Percentiles rank a stretch among this genome's conserved stretches.
These are phyloP conservation scores for Falco berigora DNA, from an alignment of 2,797 vertebrate species.

Conservation along the genomic window DNA sequence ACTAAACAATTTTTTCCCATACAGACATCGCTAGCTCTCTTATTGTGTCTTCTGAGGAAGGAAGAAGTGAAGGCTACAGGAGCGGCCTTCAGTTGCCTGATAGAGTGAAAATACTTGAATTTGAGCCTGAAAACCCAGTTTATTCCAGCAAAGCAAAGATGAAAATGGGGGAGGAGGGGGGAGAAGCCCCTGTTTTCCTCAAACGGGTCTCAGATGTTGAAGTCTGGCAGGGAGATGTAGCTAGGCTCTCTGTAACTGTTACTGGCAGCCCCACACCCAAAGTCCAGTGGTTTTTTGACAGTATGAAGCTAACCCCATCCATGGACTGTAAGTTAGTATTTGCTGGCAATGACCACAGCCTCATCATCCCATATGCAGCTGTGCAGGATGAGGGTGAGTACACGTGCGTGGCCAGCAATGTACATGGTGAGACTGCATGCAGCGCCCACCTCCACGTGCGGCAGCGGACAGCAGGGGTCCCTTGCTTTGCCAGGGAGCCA, in stretches of 20 bases:
- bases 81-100: conserved; percentile 79
- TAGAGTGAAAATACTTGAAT: conserved; percentile 90
- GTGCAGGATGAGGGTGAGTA: conserved; percentile 86
- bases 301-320: conserved; percentile 72
- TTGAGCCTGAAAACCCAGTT: conserved; percentile 84
- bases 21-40: conserved; percentile 88
- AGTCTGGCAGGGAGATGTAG: conserved; percentile 77
- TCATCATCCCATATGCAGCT: conserved; percentile 80
- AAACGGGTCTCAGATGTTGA: conserved; percentile 76
- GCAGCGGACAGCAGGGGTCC: conserved; percentile 7
- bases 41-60: conserved; percentile 82
- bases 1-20: conserved; percentile 71
- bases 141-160: conserved; percentile 79
- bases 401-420: conserved; percentile 81
- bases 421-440: conserved; percentile 78
- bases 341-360: conserved; percentile 80
- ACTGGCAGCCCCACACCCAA: conserved; percentile 83
- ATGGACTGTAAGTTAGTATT: conserved; percentile 78
- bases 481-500: conserved; percentile 74
- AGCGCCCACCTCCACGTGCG: conserved; percentile 70
- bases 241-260: conserved; percentile 81
- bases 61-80: conserved; percentile 82
- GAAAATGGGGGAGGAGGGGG: conserved; percentile 76
- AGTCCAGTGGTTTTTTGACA: conserved; percentile 88
- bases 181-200: conserved; percentile 79